Conservation (phyloP, 2,113 vertebrate genomes). For the Pyrgilauda ruficollis region DNA sequence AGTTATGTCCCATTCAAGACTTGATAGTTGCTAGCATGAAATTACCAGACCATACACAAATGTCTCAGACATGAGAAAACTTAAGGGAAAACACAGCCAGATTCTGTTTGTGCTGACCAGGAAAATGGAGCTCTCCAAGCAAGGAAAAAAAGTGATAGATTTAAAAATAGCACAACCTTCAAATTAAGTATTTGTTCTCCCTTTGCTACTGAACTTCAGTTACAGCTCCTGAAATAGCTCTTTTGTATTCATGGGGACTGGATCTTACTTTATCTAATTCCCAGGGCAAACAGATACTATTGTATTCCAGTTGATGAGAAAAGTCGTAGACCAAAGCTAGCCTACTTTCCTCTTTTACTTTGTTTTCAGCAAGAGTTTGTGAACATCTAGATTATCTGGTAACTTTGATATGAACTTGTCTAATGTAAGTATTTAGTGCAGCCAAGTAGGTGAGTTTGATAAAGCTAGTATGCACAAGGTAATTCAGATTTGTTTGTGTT, state of each 20-base stretch:
- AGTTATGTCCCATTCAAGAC: neutral
- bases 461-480: neutral
- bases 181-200: slow-evolving; percentile 22
- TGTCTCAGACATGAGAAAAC: neutral
- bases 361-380: neutral
- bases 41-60: neutral
- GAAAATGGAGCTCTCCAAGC: neutral
- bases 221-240: slow-evolving; percentile 40
- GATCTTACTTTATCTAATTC: slow-evolving; percentile 30
- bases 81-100: neutral
- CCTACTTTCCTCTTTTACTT: neutral
- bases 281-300: neutral
- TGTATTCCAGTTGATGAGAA: neutral
- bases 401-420: neutral
- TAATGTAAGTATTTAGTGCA: neutral
- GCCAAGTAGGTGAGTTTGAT: neutral
- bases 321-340: neutral
- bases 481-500: neutral
- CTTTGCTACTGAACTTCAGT: neutral
- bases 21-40: neutral
- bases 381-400: neutral
- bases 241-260: neutral
- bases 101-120: neutral
- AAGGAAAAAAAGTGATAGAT: neutral
- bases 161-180: neutral